Evolutionary conservation across 2,113 vertebrate species (phyloP).

Genomic region (Mastomys coucha): DNA sequence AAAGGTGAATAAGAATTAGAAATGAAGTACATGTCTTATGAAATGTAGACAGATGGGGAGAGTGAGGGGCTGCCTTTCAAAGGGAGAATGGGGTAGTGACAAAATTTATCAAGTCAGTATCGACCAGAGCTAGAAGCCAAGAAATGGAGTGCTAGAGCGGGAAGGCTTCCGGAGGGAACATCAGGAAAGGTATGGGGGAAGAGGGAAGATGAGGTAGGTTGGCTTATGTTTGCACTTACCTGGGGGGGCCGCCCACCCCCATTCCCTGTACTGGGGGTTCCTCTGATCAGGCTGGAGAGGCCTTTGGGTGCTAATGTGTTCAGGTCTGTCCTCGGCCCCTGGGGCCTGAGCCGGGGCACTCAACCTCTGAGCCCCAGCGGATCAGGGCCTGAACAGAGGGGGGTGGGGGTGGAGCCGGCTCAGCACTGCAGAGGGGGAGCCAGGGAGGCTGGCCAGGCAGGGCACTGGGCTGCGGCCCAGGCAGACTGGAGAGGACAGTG

Average conservation of each 20-base stretch:
- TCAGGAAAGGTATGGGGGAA: neutral
- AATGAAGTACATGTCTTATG: neutral
- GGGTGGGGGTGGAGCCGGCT: conserved; percentile 54
- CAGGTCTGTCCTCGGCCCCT: neutral
- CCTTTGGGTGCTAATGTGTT: conserved; percentile 26
- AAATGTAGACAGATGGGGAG: neutral
- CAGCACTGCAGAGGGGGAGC: conserved; percentile 63
- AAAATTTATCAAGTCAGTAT: accelerated
- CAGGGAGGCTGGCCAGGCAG: conserved; percentile 69
- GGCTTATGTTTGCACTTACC: conserved; percentile 41
- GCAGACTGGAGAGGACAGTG: conserved; percentile 44
- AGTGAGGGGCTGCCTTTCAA: accelerated
- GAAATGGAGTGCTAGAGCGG: too few species aligned
- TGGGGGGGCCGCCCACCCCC: conserved; percentile 74
- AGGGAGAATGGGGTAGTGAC: accelerated
- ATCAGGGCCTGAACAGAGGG: conserved; percentile 58
- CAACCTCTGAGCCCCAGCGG: conserved; percentile 54
- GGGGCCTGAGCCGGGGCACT: neutral
- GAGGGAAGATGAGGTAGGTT: neutral
- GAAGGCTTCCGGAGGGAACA: neutral
- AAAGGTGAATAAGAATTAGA: neutral
- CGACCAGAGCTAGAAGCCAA: neutral
- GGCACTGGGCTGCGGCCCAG: conserved; percentile 62
- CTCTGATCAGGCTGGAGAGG: neutral
- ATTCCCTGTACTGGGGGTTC: conserved; percentile 44